Evolutionary conservation across 2,113 vertebrate genomes (phyloP).

Genomic region (Lanius collurio): DNA sequence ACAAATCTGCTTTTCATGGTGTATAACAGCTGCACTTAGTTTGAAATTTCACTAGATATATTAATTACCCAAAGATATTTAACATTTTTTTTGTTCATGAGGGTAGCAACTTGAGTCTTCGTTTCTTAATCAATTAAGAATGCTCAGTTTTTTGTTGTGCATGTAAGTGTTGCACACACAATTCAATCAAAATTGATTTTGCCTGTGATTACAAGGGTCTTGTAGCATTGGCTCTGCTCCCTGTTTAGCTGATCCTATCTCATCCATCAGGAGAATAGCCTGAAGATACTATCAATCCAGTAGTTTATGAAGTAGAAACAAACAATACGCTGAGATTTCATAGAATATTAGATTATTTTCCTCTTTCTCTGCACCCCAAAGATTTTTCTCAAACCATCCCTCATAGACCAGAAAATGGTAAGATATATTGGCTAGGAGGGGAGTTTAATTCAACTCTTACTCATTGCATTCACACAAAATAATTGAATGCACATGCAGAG

Average conservation of each 20-base stretch:
- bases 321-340: background rate
- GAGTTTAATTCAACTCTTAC: background rate
- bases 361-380: background rate
- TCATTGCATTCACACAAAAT: background rate
- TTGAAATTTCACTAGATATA: background rate
- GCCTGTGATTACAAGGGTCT: background rate
- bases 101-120: background rate
- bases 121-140: constrained; percentile 2
- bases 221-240: background rate
- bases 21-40: background rate
- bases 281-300: background rate
- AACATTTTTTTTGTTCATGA: background rate
- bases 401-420: background rate
- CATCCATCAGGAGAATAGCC: background rate
- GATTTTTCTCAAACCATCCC: background rate
- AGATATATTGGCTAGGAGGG: background rate
- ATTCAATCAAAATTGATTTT: background rate
- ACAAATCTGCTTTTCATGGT: background rate
- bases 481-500: background rate
- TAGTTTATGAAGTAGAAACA: background rate
- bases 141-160: background rate
- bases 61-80: background rate
- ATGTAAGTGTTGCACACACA: background rate
- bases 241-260: background rate
- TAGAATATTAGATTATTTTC: background rate